Evolutionary conservation across 2,797 vertebrate species (phyloP), one percentile per base, ranked within the genome.

Genomic region (Coracias cyanogaster): DNA sequence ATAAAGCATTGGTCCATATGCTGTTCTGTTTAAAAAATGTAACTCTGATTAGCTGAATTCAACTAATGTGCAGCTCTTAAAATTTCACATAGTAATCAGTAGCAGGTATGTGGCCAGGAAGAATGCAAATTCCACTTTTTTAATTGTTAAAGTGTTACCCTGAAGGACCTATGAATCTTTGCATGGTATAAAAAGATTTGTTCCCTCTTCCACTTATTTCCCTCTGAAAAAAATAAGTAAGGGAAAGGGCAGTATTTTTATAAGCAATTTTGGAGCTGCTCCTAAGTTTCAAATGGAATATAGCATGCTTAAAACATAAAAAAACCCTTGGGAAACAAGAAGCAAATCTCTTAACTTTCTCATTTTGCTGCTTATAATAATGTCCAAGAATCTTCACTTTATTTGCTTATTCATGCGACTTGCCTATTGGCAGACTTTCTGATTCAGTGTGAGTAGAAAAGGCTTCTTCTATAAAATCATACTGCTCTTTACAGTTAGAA

Each of bases 181-280:
- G 58, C 16, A 31, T 28, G 65, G n/a, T 54, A 15, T 58, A 57
- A 22, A 64, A 78, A 57, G n/a, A 8, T 25, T 91, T 67, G 33
- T 78, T 92, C 51, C 48, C 22, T 78, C 65, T 89, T 86, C 41
- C 10, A 52, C 33, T 69, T 78, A 17, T 11, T 94, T 92, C 26
- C 21, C 12, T 54, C 64, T 84, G 66, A 64, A 76, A 73, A 61
- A 67, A 67, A 35, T 52, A 91, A 89, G 20, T 69, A 79, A 37
- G 55, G 58, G 57, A 89, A 86, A 84, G 62, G 70, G 51, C 41
- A 65, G 25, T 84, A 58, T 89, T 79, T 95, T 87, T 89, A 58
- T 49, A 52, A 51, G 67, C 54, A 51, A 15, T 77, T 92, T 73
- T 84, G 67, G 78, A 89, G 37, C 66, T 41, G 35, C 26, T 89